Conservation (phyloP, 2,113 vertebrate genomes). For the Fregetta grallaria region DNA sequence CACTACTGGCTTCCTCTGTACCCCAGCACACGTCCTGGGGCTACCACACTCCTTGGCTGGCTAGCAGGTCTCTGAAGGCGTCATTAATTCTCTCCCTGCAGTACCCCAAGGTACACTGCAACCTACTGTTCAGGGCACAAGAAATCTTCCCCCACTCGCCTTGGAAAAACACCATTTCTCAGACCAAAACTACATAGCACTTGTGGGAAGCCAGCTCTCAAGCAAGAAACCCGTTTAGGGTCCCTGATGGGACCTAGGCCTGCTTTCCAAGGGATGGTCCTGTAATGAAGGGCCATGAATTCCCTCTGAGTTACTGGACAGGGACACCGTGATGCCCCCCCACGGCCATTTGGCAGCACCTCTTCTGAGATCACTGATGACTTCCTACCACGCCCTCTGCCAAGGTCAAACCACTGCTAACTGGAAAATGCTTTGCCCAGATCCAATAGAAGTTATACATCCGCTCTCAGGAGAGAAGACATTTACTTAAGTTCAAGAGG, state of each 20-base stretch:
- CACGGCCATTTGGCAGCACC: background rate
- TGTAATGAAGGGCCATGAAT: accelerated
- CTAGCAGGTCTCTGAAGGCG: background rate
- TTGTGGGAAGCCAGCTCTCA: background rate
- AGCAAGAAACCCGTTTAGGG: background rate
- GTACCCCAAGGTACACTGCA: background rate
- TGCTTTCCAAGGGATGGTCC: background rate
- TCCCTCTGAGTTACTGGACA: background rate
- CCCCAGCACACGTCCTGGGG: background rate
- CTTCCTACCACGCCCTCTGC: background rate
- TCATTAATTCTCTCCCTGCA: background rate
- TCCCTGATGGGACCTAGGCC: background rate
- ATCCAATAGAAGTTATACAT: background rate
- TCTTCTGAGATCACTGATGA: background rate
- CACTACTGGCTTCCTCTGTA: background rate
- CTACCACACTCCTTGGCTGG: background rate
- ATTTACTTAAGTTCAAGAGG: background rate
- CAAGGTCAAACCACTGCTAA: background rate
- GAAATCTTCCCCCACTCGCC: accelerated
- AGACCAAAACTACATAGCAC: background rate
- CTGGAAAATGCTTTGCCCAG: background rate
- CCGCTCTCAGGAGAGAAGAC: background rate
- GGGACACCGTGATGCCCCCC: background rate
- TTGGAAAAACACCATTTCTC: background rate
- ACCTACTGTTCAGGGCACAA: background rate